phyloP scores from a whole-genome alignment of 2,113 vertebrate genomes.

The Bubo blakistoni region DNA sequence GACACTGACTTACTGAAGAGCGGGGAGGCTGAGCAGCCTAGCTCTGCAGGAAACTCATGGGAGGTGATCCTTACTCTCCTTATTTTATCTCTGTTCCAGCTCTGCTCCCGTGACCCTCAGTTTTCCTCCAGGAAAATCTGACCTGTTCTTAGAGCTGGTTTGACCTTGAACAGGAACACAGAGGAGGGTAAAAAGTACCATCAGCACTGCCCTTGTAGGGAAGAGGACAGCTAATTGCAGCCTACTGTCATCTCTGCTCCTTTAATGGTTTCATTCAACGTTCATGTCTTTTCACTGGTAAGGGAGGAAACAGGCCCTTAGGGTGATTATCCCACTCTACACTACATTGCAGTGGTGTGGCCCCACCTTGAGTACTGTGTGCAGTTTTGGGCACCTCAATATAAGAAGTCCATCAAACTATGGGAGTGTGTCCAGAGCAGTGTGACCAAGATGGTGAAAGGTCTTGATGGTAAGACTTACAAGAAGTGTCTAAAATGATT shows the following conservation, averaged over 20 bases:
- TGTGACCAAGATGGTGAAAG: background rate
- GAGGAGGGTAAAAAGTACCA: background rate
- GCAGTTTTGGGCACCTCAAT: background rate
- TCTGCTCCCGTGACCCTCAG: rapidly evolving
- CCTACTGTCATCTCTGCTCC: background rate
- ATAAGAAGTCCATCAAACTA: too few species aligned
- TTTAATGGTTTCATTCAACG: background rate
- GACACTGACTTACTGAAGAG: background rate
- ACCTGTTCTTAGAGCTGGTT: background rate
- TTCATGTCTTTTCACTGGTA: background rate
- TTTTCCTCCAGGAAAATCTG: background rate
- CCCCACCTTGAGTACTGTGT: background rate
- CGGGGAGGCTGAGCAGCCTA: background rate
- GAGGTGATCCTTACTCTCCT: background rate
- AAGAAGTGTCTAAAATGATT: background rate
- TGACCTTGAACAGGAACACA: background rate
- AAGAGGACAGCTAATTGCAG: background rate
- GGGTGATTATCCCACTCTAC: background rate
- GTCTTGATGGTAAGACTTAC: background rate
- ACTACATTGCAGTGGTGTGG: too few species aligned
- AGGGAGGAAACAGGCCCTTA: background rate
- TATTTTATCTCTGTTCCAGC: background rate
- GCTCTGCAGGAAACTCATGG: rapidly evolving
- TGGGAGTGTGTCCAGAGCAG: background rate
- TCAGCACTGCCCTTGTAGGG: background rate